Evolutionary conservation across 1,140 invertebrate species (phyloP).

Genomic region (Conus betulinus): DNA sequence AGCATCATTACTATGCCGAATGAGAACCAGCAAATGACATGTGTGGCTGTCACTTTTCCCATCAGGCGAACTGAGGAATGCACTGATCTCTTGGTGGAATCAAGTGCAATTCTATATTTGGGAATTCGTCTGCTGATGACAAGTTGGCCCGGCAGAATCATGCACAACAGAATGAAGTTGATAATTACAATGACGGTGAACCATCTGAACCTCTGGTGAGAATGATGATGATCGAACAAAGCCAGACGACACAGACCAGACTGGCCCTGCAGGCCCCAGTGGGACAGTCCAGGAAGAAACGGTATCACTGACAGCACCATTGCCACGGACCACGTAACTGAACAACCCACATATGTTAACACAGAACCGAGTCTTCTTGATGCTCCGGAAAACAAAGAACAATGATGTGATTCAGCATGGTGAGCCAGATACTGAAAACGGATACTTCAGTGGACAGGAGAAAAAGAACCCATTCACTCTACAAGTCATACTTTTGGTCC

Average conservation of each 20-base stretch:
- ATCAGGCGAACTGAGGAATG: neutral
- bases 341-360: neutral
- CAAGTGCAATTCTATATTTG: neutral
- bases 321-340: neutral
- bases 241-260: constrained; percentile 1
- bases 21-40: neutral
- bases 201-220: neutral
- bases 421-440: neutral
- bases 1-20: neutral
- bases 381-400: neutral
- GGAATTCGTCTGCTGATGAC: neutral
- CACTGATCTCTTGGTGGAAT: neutral
- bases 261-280: neutral
- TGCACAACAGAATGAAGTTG: neutral
- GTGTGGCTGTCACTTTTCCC: neutral
- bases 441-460: neutral
- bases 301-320: neutral
- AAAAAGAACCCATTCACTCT: neutral
- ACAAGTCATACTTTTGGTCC: neutral
- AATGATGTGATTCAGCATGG: neutral
- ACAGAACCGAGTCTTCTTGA: neutral
- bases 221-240: neutral
- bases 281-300: neutral
- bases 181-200: neutral
- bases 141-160: neutral